phyloP scores from a whole-genome alignment of 1,140 invertebrate genomes.

The Epicauta chinensis region DNA sequence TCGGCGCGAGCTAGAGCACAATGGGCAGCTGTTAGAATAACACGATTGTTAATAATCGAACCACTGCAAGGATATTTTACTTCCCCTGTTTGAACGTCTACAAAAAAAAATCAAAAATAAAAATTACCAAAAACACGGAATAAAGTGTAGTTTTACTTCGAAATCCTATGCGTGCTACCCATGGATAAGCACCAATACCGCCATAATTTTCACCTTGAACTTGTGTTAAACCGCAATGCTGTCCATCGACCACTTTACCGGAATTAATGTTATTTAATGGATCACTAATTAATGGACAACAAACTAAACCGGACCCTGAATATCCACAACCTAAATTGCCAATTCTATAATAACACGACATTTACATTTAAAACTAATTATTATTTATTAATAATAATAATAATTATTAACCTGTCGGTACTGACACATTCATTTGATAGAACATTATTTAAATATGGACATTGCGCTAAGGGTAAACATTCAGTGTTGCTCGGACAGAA shows the following conservation, averaged over 20 bases:
- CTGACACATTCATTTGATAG: conserved; percentile 37
- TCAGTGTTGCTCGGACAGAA: conserved; percentile 34
- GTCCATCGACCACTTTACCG: conserved; percentile 27
- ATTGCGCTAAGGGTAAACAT: conserved; percentile 37
- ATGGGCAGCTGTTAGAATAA: conserved; percentile 63
- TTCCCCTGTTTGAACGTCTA: conserved; percentile 54
- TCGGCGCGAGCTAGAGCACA: conserved; percentile 62
- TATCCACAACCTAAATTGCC: conserved; percentile 42
- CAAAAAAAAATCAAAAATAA: conserved; percentile 19
- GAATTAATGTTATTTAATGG: conserved; percentile 6
- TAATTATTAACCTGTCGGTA: conserved; percentile 40
- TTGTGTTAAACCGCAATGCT: conserved; percentile 54
- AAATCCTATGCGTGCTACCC: conserved; percentile 59
- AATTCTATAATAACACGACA: no score
- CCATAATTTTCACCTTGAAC: conserved; percentile 55
- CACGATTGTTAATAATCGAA: conserved; percentile 54
- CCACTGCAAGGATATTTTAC: conserved; percentile 62
- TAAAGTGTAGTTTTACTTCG: conserved; percentile 45
- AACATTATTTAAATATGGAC: conserved; percentile 37
- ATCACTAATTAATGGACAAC: conserved; percentile 38
- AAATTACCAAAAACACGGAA: background rate
- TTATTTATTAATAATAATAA: conserved; percentile 9
- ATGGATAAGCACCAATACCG: conserved; percentile 60
- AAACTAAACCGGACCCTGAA: conserved; percentile 40
- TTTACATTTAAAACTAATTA: no score